phyloP scores from a whole-genome alignment of 2,113 vertebrate genomes.

The Turnix velox region DNA sequence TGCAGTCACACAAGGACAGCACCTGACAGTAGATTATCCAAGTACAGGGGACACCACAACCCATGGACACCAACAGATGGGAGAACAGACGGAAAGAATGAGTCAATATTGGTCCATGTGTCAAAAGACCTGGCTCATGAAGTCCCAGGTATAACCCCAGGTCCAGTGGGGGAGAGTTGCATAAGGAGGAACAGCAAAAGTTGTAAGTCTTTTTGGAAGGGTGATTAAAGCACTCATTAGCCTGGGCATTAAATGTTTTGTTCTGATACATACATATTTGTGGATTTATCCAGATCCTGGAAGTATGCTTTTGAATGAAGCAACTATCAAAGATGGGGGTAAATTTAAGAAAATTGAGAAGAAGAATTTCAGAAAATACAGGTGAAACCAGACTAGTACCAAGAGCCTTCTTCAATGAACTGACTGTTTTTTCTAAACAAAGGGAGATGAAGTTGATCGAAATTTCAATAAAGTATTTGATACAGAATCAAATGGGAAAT shows the following conservation, averaged over 20 bases:
- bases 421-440: background rate
- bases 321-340: accelerated
- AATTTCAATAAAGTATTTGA: background rate
- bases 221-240: background rate
- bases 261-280: background rate
- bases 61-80: background rate
- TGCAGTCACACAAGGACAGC: background rate
- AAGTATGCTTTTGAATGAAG: background rate
- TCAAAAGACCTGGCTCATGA: background rate
- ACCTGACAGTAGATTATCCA: background rate
- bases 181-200: background rate
- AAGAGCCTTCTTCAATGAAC: background rate
- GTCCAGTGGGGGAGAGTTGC: background rate
- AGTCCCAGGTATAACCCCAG: background rate
- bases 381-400: background rate
- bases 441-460: background rate
- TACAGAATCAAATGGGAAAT: background rate
- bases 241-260: background rate
- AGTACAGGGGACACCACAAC: background rate
- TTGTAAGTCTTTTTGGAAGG: background rate
- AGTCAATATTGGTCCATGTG: background rate
- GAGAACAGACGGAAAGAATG: conserved; percentile 32
- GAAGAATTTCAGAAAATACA: background rate
- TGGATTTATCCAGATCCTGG: background rate
- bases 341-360: background rate